Base-by-base conservation (phyloP, 2,113 vertebrate genomes). In the Elgaria multicarinata region DNA sequence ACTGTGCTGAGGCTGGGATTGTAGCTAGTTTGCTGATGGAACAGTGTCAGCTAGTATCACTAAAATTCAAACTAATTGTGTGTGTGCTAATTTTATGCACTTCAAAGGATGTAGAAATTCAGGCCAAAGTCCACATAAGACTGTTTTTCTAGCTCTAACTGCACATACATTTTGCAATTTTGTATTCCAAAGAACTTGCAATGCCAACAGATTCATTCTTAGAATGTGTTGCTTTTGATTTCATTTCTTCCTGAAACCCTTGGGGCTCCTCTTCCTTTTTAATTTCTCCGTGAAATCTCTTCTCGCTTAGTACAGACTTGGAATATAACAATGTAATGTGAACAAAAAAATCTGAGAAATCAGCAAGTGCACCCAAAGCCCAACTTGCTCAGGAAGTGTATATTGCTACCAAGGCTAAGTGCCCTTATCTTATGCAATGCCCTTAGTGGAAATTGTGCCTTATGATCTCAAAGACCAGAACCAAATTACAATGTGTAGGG, bases 161-260 rank as follows among this genome's bases (percentile, higher is more conserved):
- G 50, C 87, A 92, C 90, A 80, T 87, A 89, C 76, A 39, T 72
- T 83, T 83, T 90, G 44, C 85, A 64, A 75, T 90, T 93, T 90
- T 82, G 82, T 85, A 87, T 91, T 95, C 92, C 89, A 77, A 92
- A 42, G 76, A 28, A 91, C 90, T 44, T 87, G 55, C 0, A 0
- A 82, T 53, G 90, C 92, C 89, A 77, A 33, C 20, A 18, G 74
- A 50, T 93, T 95, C 92, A 67, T 90, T 87, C 93, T 91, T 85
- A 64, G 90, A 92, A 83, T 0, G 0, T n/a, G 39, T 90, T 93
- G 69, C 90, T 93, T 95, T 93, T 91, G 81, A 83, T 95, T 92
- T 93, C 79, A 33, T 50, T 8, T 91, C 83, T 93, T 80, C 0
- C 0, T 33, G 83, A 87, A 94, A 87, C 85, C 64, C 83, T 44